Evolutionary conservation across 2,888 invertebrate species (phyloP).

Genomic region (Caenorhabditis virilis): DNA sequence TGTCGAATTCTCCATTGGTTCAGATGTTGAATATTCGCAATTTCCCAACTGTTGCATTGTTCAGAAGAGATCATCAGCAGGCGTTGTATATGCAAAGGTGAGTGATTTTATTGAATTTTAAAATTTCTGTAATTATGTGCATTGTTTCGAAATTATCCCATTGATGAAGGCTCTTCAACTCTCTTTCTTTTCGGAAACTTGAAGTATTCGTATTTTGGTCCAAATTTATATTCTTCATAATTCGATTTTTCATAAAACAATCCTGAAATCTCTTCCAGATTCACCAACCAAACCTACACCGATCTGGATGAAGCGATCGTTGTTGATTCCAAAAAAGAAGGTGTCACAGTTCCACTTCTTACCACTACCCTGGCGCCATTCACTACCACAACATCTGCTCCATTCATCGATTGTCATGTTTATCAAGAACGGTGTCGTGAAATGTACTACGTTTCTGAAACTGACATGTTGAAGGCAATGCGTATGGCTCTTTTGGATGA

Average conservation of each 20-base stretch:
- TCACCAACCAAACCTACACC: slow-evolving; percentile 41
- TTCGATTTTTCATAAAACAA: too few species aligned
- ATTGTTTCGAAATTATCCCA: too few species aligned
- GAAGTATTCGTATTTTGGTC: too few species aligned
- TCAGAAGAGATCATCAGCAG: slow-evolving; percentile 65
- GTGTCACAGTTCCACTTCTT: slow-evolving; percentile 16
- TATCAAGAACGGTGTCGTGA: slow-evolving; percentile 62
- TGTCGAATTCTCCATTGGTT: slow-evolving; percentile 61
- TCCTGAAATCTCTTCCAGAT: too few species aligned
- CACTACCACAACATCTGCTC: slow-evolving; percentile 51
- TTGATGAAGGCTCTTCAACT: too few species aligned
- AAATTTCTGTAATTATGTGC: not conserved
- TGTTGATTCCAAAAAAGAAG: slow-evolving; percentile 26
- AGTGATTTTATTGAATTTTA: slow-evolving; percentile 4
- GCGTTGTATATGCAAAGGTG: slow-evolving; percentile 65
- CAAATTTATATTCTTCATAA: too few species aligned
- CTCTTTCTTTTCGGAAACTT: too few species aligned
- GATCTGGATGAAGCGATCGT: slow-evolving; percentile 48
- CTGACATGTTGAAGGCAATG: slow-evolving; percentile 68
- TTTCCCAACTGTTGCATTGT: slow-evolving; percentile 65
- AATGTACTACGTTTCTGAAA: slow-evolving; percentile 67
- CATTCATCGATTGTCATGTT: slow-evolving; percentile 57
- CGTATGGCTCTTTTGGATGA: slow-evolving; percentile 64
- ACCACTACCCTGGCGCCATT: slow-evolving; percentile 49
- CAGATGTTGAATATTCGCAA: slow-evolving; percentile 55